These are phyloP conservation scores for Perognathus longimembris DNA, from an alignment of 2,113 vertebrate genomes.

Conservation along the genomic window DNA sequence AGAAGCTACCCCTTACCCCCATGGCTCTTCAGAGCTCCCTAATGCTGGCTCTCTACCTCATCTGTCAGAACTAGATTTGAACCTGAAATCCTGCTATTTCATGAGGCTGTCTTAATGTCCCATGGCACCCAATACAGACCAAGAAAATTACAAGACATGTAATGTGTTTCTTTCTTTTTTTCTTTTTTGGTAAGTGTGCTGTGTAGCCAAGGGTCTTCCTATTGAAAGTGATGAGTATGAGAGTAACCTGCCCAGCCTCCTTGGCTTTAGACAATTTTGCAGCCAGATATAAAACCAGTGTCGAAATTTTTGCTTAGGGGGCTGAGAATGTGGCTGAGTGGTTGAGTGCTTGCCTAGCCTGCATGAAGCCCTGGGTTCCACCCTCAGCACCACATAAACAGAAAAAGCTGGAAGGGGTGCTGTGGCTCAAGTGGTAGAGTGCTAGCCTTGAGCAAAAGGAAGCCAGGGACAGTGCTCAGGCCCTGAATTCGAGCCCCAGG, in stretches of 20 bases:
- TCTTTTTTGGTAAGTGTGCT: neutral
- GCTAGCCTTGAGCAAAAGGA: too few relatives aligned
- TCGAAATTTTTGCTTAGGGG: neutral
- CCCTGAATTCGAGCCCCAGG: too few relatives aligned
- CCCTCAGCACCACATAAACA: too few relatives aligned
- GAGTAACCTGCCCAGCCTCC: neutral
- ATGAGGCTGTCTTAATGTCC: neutral
- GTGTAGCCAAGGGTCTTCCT: neutral
- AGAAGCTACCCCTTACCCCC: accelerated
- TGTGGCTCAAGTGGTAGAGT: too few relatives aligned
- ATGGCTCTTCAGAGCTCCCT: neutral
- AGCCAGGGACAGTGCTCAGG: too few relatives aligned
- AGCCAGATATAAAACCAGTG: neutral
- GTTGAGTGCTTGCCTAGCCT: too few relatives aligned
- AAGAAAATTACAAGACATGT: neutral
- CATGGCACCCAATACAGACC: neutral
- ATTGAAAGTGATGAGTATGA: neutral
- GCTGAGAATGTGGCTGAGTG: too few relatives aligned
- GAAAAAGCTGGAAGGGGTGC: too few relatives aligned
- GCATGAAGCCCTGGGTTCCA: too few relatives aligned
- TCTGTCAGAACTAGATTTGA: neutral
- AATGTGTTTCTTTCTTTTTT: neutral
- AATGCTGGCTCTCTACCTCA: neutral
- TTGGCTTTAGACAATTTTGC: neutral
- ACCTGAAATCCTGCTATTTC: neutral